These are phyloP conservation scores for Lepisosteus osseus DNA, from an alignment of 2,113 vertebrate species.

Conservation along the genomic window DNA sequence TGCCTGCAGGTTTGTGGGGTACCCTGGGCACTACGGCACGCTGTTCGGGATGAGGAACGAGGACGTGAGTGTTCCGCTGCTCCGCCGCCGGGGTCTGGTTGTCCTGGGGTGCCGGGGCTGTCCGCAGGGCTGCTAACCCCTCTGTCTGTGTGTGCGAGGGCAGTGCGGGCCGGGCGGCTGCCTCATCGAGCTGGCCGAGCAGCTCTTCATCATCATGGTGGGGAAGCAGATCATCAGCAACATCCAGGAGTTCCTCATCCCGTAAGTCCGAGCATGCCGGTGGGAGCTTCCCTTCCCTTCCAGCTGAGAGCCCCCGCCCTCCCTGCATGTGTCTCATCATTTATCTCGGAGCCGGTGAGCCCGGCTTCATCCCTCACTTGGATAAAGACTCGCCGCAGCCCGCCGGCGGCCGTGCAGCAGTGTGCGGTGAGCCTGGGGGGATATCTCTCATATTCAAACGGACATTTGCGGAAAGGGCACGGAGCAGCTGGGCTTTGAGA, in stretches of 20 bases:
- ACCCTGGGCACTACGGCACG: conserved; percentile 68
- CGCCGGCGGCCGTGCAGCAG: no score
- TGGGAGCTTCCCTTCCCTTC: no score
- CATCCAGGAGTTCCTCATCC: conserved; percentile 69
- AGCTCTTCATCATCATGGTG: conserved; percentile 78
- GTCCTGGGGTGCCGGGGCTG: not conserved
- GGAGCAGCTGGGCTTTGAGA: no score
- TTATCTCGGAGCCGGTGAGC: no score
- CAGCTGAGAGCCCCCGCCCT: no score
- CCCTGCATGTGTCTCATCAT: no score
- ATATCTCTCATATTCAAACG: no score
- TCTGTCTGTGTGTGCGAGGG: not conserved
- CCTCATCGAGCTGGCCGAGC: conserved; percentile 69
- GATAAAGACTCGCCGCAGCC: no score
- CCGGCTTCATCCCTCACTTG: no score
- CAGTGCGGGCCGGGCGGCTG: conserved; percentile 71
- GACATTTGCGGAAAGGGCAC: no score
- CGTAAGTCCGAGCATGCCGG: conserved; percentile 43
- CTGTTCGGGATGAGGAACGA: conserved; percentile 73
- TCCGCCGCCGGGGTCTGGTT: not conserved
- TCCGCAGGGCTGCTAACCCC: no score
- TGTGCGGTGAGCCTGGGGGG: no score
- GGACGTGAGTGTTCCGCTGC: conserved; percentile 59
- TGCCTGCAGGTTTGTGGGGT: conserved; percentile 65
- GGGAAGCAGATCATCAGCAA: conserved; percentile 75